Evolutionary conservation across 2,888 invertebrate species (phyloP).

Genomic region (Thyatira batis): DNA sequence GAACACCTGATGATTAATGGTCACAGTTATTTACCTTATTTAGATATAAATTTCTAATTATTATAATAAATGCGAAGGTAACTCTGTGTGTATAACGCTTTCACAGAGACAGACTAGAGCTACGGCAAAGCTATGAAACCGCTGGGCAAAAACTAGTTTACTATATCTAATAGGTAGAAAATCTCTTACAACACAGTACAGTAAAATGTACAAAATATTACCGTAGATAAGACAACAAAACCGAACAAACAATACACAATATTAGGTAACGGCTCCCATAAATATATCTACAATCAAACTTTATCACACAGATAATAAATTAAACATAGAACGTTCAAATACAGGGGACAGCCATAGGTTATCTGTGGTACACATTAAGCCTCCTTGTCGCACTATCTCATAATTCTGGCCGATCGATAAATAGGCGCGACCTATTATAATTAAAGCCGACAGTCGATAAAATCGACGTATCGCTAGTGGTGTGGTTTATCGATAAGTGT

Average conservation of each 20-base stretch:
- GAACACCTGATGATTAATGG: no score
- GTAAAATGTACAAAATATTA: background rate
- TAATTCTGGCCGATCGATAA: conserved; percentile 54
- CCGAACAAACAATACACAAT: background rate
- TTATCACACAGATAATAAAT: conserved; percentile 39
- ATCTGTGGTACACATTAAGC: conserved; percentile 51
- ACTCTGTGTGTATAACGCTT: no score
- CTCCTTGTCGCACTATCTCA: conserved; percentile 55
- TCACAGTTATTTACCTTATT: no score
- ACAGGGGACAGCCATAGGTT: conserved; percentile 42
- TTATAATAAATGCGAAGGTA: no score
- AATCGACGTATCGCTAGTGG: conserved; percentile 64
- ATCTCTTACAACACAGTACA: no score
- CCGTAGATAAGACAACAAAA: background rate
- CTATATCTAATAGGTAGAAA: no score
- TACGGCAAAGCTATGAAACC: no score
- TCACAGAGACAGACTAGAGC: no score
- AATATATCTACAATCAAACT: conserved; percentile 33
- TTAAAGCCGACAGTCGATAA: conserved; percentile 55
- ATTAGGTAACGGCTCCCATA: conserved; percentile 22
- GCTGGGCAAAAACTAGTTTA: no score
- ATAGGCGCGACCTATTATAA: conserved; percentile 60
- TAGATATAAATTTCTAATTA: no score
- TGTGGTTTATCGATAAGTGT: conserved; percentile 52
- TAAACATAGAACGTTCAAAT: conserved; percentile 45